phyloP scores from a whole-genome alignment of 2,888 invertebrate species.

The Torymus auratus region DNA sequence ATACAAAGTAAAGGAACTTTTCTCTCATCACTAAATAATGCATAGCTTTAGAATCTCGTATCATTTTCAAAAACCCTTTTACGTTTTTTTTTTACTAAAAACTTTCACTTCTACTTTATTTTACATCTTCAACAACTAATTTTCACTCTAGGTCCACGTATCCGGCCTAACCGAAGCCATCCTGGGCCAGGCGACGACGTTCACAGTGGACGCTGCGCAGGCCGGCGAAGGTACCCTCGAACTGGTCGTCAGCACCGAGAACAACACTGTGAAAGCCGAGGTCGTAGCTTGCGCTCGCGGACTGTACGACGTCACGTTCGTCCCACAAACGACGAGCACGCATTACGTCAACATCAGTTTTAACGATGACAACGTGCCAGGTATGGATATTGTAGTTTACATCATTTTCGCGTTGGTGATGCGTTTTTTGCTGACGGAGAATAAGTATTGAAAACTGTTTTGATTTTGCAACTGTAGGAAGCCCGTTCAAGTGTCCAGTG shows the following conservation, averaged over 20 bases:
- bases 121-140: background rate
- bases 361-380: conserved; percentile 92
- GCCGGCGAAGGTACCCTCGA: conserved; percentile 96
- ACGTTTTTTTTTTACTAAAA: too few species aligned
- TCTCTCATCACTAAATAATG: too few species aligned
- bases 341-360: conserved; percentile 96
- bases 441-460: too few species aligned
- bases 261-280: conserved; percentile 92
- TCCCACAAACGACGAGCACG: conserved; percentile 91
- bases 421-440: too few species aligned
- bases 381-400: conserved; percentile 64
- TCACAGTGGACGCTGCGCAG: conserved; percentile 95
- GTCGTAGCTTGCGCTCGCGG: conserved; percentile 93
- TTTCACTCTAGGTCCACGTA: conserved; percentile 69
- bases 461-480: conserved; percentile 78
- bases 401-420: background rate
- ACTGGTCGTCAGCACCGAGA: conserved; percentile 92
- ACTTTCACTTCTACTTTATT: too few species aligned
- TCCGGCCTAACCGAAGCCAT: conserved; percentile 73
- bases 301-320: conserved; percentile 93
- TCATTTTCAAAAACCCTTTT: too few species aligned
- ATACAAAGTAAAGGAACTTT: too few species aligned
- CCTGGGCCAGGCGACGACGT: conserved; percentile 91
- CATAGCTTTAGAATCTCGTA: too few species aligned
- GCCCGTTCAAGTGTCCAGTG: conserved; percentile 89